Percentiles rank a stretch among this genome's conserved stretches.
Evolutionary conservation across 1,140 invertebrate species (phyloP).

Genomic region (Cardiocondyla obscurior): DNA sequence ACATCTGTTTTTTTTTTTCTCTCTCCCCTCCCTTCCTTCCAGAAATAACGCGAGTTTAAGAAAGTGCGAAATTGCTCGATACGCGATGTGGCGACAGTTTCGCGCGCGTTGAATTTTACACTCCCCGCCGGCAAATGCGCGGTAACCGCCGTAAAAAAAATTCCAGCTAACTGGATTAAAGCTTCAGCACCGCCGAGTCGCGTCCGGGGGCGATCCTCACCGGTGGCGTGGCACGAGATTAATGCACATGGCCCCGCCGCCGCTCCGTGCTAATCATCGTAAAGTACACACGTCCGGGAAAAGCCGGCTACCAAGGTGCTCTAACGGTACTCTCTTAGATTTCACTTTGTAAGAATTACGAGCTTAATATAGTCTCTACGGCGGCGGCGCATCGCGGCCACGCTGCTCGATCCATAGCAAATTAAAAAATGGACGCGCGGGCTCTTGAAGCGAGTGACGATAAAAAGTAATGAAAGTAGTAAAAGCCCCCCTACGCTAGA

Average conservation of each 20-base stretch:
- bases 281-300: slow-evolving; percentile 71
- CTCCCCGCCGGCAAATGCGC: neutral
- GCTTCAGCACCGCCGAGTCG: neutral
- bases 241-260: slow-evolving; percentile 11
- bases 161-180: slow-evolving; percentile 46
- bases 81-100: neutral
- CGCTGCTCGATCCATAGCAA: slow-evolving; percentile 72
- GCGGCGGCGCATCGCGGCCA: slow-evolving; percentile 39
- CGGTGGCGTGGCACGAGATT: slow-evolving; percentile 34
- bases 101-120: neutral
- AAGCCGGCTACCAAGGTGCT: slow-evolving; percentile 70
- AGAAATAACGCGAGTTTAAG: too few relatives aligned
- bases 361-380: slow-evolving; percentile 77
- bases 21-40: too few relatives aligned
- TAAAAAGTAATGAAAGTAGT: slow-evolving; percentile 81
- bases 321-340: slow-evolving; percentile 74
- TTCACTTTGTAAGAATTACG: slow-evolving; percentile 81
- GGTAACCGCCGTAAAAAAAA: slow-evolving; percentile 29
- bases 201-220: neutral
- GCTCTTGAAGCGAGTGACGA: slow-evolving; percentile 76
- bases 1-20: too few relatives aligned
- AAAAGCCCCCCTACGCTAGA: slow-evolving; percentile 68
- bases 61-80: neutral
- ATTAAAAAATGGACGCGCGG: slow-evolving; percentile 79
- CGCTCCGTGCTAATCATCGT: slow-evolving; percentile 71